Conservation (phyloP, 2,797 vertebrate genomes). For the Fringilla coelebs region DNA sequence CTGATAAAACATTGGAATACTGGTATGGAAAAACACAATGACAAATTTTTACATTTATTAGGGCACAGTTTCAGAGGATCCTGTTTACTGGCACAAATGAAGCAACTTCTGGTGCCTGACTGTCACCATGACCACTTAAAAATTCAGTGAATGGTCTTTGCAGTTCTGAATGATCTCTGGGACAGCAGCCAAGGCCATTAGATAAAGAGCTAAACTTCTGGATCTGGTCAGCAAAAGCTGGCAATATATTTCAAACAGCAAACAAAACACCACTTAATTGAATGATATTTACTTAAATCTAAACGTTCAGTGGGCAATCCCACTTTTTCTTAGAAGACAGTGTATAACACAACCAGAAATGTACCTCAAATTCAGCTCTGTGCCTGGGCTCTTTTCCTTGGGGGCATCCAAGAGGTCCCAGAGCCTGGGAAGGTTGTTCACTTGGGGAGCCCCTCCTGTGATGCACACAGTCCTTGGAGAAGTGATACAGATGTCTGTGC, state of each 20-base stretch:
- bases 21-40: background rate
- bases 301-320: background rate
- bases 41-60: background rate
- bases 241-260: background rate
- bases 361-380: background rate
- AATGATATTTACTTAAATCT: slow-evolving; percentile 8
- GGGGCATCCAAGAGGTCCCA: background rate
- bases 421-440: background rate
- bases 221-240: background rate
- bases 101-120: background rate
- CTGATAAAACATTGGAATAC: background rate
- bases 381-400: background rate
- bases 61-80: background rate
- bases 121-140: background rate
- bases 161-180: slow-evolving; percentile 8
- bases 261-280: background rate
- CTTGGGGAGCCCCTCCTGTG: background rate
- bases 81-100: background rate
- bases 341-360: background rate
- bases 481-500: background rate
- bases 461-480: background rate
- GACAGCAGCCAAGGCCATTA: slow-evolving; percentile 33
- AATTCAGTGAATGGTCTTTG: background rate
- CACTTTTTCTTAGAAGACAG: background rate
- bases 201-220: background rate